Conservation (phyloP, 2,797 vertebrate species). For the Bryconaethiops microstoma region DNA sequence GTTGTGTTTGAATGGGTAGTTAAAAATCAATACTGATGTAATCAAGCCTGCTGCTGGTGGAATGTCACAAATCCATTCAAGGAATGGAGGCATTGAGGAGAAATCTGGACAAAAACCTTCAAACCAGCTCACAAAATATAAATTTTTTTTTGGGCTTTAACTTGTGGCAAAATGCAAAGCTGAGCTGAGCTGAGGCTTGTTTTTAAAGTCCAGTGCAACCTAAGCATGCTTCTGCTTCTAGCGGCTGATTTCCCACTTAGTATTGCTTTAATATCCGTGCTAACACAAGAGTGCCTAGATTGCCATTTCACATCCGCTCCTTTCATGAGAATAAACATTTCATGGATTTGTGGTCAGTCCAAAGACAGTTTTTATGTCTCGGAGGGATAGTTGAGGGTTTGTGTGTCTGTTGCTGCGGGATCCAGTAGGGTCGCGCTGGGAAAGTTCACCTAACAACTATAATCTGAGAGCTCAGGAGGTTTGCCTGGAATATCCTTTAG, state of each 20-base stretch:
- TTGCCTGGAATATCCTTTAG: conserved; percentile 49
- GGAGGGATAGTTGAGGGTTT: conserved; percentile 37
- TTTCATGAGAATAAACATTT: neutral
- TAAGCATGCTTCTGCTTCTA: neutral
- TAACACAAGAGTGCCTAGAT: neutral
- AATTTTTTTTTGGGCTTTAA: no score
- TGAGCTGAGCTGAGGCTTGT: neutral
- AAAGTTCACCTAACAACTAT: conserved; percentile 52
- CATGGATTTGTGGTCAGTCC: conserved; percentile 20
- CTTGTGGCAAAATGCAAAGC: neutral
- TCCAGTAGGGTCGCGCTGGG: conserved; percentile 40
- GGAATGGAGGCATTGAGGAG: no score
- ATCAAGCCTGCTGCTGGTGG: no score
- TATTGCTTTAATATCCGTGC: neutral
- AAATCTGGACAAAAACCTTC: no score
- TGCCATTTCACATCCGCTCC: neutral
- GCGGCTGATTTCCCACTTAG: neutral
- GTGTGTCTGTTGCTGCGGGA: conserved; percentile 38
- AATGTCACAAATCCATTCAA: no score
- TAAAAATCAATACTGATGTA: no score
- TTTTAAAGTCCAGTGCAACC: neutral
- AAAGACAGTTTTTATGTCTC: conserved; percentile 31
- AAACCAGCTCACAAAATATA: no score
- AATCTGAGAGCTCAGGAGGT: conserved; percentile 41
- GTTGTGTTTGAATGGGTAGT: no score